Evolutionary conservation across 2,797 vertebrate genomes (phyloP).

Genomic region (Acanthopagrus latus): DNA sequence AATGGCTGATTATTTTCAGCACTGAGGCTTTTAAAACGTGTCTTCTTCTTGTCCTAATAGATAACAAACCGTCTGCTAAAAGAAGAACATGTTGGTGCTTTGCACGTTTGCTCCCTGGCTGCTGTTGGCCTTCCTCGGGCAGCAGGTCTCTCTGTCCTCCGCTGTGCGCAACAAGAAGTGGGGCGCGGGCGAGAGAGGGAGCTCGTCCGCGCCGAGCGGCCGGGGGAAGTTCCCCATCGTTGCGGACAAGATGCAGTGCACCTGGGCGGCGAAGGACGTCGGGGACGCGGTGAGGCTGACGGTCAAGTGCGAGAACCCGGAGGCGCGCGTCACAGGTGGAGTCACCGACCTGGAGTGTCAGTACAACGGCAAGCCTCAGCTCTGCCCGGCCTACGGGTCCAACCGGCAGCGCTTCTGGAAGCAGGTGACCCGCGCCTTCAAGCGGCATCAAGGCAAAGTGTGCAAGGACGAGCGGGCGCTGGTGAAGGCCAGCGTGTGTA

Average conservation of each 20-base stretch:
- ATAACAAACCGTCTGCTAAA: not conserved
- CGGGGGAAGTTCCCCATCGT: constrained; percentile 85
- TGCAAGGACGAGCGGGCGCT: constrained; percentile 83
- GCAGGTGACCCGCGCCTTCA: constrained; percentile 86
- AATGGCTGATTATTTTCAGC: not conserved
- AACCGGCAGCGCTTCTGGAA: constrained; percentile 88
- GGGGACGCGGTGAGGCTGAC: constrained; percentile 66
- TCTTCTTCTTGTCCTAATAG: constrained; percentile 24
- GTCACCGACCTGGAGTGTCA: constrained; percentile 73
- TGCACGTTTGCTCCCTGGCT: constrained; percentile 75
- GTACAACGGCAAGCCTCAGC: constrained; percentile 85
- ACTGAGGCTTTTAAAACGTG: not conserved
- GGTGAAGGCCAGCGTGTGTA: constrained; percentile 87
- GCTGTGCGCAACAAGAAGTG: constrained; percentile 62
- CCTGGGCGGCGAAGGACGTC: constrained; percentile 78
- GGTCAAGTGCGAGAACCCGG: constrained; percentile 79
- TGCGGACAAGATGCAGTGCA: constrained; percentile 81
- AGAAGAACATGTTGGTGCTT: constrained; percentile 64
- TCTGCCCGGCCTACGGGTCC: constrained; percentile 81
- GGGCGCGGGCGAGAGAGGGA: constrained; percentile 23
- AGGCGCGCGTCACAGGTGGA: constrained; percentile 40
- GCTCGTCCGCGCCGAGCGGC: not conserved
- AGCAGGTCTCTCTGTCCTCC: constrained; percentile 69
- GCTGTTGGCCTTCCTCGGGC: constrained; percentile 77
- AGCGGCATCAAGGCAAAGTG: constrained; percentile 80